phyloP scores from a whole-genome alignment of 2,888 invertebrate species.

The Auanema freiburgensis region DNA sequence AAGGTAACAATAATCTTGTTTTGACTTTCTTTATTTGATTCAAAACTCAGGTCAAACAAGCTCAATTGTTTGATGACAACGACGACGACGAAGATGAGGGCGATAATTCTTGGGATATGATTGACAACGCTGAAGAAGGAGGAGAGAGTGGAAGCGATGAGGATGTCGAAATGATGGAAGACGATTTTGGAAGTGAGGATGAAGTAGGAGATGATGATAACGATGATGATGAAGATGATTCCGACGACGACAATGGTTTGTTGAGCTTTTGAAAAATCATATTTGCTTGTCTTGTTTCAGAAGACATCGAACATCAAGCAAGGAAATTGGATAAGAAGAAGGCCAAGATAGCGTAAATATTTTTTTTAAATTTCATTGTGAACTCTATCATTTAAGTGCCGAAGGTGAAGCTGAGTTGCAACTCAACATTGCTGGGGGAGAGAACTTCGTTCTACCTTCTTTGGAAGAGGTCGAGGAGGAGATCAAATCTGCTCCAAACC shows the following conservation, averaged over 20 bases:
- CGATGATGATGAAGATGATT: conserved; percentile 20
- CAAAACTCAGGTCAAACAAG: no score
- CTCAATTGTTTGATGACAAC: no score
- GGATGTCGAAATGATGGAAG: conserved; percentile 21
- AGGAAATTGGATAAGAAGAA: conserved; percentile 37
- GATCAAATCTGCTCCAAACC: conserved; percentile 46
- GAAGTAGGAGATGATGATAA: conserved; percentile 12
- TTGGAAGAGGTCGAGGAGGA: conserved; percentile 56
- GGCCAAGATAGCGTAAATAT: conserved; percentile 21
- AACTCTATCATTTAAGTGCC: conserved; percentile 25
- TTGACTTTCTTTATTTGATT: no score
- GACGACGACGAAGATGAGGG: no score
- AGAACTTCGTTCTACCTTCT: conserved; percentile 48
- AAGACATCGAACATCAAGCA: conserved; percentile 43
- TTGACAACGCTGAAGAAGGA: background rate
- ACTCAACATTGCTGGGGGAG: conserved; percentile 50
- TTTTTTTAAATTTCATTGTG: background rate
- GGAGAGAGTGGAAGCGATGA: no score
- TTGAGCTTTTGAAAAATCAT: no score
- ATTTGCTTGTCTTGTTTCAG: no score
- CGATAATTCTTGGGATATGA: no score
- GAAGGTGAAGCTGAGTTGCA: conserved; percentile 56
- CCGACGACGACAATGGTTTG: conserved; percentile 2
- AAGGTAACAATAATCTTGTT: no score
- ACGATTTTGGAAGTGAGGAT: conserved; percentile 15